Percentiles rank a stretch among this genome's conserved stretches.
Evolutionary conservation across 2,888 invertebrate species (phyloP).

Genomic region (Marronus borbonicus): DNA sequence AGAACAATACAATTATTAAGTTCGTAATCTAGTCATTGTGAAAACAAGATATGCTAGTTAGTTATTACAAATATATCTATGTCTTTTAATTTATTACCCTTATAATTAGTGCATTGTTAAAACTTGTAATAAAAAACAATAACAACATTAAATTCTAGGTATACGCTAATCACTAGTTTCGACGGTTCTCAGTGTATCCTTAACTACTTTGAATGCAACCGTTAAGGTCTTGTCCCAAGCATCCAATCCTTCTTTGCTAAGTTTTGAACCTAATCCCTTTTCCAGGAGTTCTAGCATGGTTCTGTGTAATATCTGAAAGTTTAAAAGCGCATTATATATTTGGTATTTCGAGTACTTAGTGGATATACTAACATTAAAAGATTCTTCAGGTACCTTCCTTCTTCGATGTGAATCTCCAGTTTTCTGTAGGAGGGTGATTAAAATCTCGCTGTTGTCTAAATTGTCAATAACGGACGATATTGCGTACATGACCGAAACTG

Average conservation of each 20-base stretch:
- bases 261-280: conserved; percentile 68
- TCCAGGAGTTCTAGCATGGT: conserved; percentile 68
- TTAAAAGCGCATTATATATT: neutral
- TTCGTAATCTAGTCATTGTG: too few species aligned
- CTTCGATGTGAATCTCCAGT: conserved; percentile 63
- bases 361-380: conserved; percentile 54
- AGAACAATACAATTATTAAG: too few species aligned
- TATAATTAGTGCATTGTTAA: conserved; percentile 14
- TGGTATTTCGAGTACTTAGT: neutral
- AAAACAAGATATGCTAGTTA: too few species aligned
- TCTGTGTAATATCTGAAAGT: conserved; percentile 67
- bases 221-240: conserved; percentile 71
- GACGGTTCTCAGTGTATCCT: conserved; percentile 52
- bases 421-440: conserved; percentile 71
- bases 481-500: conserved; percentile 71
- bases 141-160: neutral
- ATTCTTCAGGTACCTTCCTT: conserved; percentile 54
- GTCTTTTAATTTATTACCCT: neutral
- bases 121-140: neutral
- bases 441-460: conserved; percentile 70
- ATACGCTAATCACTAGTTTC: neutral
- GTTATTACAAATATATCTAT: too few species aligned
- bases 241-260: conserved; percentile 66
- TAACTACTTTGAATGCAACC: conserved; percentile 64
- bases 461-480: conserved; percentile 71